phyloP scores from a whole-genome alignment of 1,140 invertebrate species.

The Brachionus plicatilis region DNA sequence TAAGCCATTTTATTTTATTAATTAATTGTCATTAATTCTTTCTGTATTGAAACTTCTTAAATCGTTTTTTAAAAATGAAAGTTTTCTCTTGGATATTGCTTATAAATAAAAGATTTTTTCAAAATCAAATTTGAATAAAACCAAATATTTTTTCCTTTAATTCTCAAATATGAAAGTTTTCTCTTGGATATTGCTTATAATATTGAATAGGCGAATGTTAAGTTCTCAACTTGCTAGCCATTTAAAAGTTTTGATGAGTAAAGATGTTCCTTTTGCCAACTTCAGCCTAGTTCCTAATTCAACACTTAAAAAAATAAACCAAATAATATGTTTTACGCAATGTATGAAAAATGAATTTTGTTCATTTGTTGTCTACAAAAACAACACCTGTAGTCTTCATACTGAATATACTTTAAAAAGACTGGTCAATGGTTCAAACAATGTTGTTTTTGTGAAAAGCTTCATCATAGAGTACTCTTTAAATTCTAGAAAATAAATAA shows the following conservation, averaged over 20 bases:
- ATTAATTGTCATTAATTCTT: no score
- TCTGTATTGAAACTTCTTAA: no score
- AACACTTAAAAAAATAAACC: neutral
- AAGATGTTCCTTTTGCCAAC: neutral
- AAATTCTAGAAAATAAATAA: neutral
- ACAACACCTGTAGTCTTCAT: neutral
- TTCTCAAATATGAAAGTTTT: no score
- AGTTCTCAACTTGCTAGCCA: no score
- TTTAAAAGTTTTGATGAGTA: neutral
- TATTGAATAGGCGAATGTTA: no score
- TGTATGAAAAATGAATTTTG: neutral
- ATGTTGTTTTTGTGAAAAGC: neutral
- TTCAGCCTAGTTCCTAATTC: neutral
- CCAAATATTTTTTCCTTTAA: no score
- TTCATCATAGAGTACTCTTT: neutral
- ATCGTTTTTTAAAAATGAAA: no score
- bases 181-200: no score
- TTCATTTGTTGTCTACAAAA: neutral
- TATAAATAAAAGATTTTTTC: no score
- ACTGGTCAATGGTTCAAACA: neutral
- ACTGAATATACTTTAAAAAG: neutral
- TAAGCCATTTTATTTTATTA: no score
- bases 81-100: no score
- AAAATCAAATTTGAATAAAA: no score
- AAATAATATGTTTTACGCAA: neutral